Base-by-base conservation (phyloP, 35 echinoderm and acorn worm species). In the Anneissia japonica region DNA sequence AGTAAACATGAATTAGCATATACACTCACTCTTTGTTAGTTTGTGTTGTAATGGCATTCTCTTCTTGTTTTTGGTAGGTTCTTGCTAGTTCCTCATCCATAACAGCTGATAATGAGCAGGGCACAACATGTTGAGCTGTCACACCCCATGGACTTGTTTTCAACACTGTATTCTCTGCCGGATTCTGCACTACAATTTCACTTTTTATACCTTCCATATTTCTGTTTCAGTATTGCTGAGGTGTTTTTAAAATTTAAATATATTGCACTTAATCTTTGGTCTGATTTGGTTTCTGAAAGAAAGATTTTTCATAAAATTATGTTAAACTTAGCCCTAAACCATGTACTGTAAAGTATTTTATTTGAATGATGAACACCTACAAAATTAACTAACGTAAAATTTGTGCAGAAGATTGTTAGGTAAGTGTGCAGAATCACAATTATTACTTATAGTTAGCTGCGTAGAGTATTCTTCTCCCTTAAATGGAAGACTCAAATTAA, bases 21-120 rank as follows among this genome's bases (percentile, higher is more conserved):
- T n/a, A 75, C 9, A 75, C 76, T 35, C 32, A 34, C 36, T 35
- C 76, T 38, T 81, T 38, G 14, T 39, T 40, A 38, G 35, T 13
- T 0, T 30, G 9, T 81, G 23, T 4, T 29, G 11, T 39, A 17
- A 46, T 39, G 37, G 90, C 34, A 31, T 28, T 39, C 37, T 99
- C 92, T 76, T 99, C 96, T 31, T 94, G 89, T 19, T 83, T 83
- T 37, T 99, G 96, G 21, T 94, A 84, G 5, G 85, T 77, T 79
- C 87, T 91, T 16, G 96, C 96, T 87, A 89, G 91, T 46, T 99
- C 96, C 78, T 99, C 96, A 79, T 93, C 92, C 96, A 99, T 99
- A 9, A 99, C 96, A 80, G 73, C 86, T 43, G 89, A 73, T 12
- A 99, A 76, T 11, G 96, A 99, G 45, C 92, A 91, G 0, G 92